Evolutionary conservation across 2,797 vertebrate genomes (phyloP).

Genomic region (Hemitrygon akajei): DNA sequence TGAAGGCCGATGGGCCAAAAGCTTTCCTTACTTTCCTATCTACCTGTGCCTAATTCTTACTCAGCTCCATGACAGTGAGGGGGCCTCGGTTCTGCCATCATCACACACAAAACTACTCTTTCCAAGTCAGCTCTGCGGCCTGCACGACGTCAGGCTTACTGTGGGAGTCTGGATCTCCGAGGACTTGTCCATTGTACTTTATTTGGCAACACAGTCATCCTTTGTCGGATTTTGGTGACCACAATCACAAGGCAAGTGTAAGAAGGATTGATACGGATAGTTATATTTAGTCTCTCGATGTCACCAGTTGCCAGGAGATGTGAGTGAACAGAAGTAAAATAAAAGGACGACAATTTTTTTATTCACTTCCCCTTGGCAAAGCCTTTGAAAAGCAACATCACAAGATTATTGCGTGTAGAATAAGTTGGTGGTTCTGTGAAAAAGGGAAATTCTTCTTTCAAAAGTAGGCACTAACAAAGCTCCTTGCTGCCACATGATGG

Average conservation of each 20-base stretch:
- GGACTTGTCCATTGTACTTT: neutral
- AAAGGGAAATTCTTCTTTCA: neutral
- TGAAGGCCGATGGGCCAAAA: too few relatives aligned
- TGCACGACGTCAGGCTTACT: too few relatives aligned
- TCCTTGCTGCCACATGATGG: too few relatives aligned
- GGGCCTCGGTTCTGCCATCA: neutral
- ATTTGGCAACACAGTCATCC: neutral
- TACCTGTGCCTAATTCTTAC: too few relatives aligned
- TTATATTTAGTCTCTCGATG: neutral
- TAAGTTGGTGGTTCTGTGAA: neutral
- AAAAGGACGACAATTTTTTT: neutral
- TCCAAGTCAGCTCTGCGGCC: neutral
- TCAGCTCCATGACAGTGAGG: neutral
- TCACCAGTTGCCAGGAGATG: neutral
- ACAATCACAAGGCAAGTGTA: neutral
- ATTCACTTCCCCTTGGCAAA: neutral
- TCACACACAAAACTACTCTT: neutral
- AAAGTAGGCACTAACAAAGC: neutral
- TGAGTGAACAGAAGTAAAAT: conserved; percentile 13
- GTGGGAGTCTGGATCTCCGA: neutral
- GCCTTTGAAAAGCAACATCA: neutral
- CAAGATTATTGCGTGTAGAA: neutral
- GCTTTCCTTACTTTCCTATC: too few relatives aligned
- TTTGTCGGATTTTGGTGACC: neutral
- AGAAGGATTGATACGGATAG: neutral